Base-by-base conservation (phyloP, 2,888 invertebrate species). In the Trypoxylon attenuatum region DNA sequence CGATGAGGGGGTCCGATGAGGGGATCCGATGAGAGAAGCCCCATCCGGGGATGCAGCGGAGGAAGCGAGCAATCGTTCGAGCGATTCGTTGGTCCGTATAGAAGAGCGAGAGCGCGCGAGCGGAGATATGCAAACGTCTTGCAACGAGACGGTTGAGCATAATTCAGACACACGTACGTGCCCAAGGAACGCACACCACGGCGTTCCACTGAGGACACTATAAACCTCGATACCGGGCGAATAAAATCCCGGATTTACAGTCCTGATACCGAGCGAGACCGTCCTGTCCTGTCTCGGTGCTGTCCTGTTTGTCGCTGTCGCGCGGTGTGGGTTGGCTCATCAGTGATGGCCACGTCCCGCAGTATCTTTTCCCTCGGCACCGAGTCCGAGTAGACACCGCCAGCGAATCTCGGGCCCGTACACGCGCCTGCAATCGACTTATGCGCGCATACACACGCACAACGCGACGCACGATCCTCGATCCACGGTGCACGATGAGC, bases 201-300 rank as follows among this genome's bases (percentile, higher is more conserved):
- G 49, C 63, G 60, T 39, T 67, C 69, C 65, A 68, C 77, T 78
- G 82, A 84, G 81, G 84, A 85, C 84, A 82, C 86, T 84, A 86
- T 86, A 86, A 86, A 86, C 85, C 83, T 83, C 84, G 84, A 86
- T 86, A 86, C 84, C 80, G 81, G 79, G 79, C 81, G 81, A 86
- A 86, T 86, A 86, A 86, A 86, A 83, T 84, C 80, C 82, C 80
- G 84, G 84, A 86, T 86, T 86, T 86, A 86, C 84, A 84, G 79
- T 83, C 82, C 82, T 81, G 85, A 86, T 86, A 85, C 77, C 77
- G 72, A 72, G 77, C 71, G 73, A 80, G 77, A 76, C 79, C 73
- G 76, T 76, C 79, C 79, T 79, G 81, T 82, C 79, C 78, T 80
- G 79, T 81, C 78, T 72, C 77, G 71, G 73, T 69, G 73, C 77